These are phyloP conservation scores for Sinocyclocheilus grahami DNA, from an alignment of 2,113 vertebrate species.

Conservation along the genomic window DNA sequence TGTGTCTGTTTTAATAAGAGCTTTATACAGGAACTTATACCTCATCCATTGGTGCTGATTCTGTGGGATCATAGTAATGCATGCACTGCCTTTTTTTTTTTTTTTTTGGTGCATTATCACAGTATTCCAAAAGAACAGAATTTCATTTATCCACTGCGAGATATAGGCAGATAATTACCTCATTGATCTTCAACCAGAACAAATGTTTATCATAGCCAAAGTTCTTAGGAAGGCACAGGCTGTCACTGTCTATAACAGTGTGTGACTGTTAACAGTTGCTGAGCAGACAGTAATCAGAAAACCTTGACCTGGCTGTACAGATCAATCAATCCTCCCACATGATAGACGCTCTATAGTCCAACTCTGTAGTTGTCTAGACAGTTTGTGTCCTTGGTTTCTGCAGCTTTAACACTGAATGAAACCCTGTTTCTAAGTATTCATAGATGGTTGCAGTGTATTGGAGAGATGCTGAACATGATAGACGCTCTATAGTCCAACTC, in stretches of 20 bases:
- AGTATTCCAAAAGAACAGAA: not conserved
- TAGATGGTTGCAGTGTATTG: not conserved
- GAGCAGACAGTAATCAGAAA: constrained; percentile 42
- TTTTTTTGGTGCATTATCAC: not conserved
- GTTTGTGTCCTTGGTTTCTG: constrained; percentile 12
- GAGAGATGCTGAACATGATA: not conserved
- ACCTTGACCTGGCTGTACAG: constrained; percentile 35
- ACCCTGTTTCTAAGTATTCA: not conserved
- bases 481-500: constrained; percentile 25
- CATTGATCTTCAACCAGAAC: not conserved
- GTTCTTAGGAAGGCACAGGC: not conserved
- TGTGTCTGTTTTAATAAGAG: not conserved
- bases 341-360: constrained; percentile 27
- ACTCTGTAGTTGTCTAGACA: constrained; percentile 38
- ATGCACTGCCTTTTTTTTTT: not conserved
- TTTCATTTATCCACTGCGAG: not conserved
- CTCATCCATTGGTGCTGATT: not conserved
- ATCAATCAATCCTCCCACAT: constrained; percentile 36
- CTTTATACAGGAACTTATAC: not conserved
- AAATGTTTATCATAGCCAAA: not conserved
- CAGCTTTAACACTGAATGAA: constrained; percentile 1
- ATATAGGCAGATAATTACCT: not conserved
- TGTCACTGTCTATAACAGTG: constrained; percentile 20
- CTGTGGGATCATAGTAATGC: not conserved
- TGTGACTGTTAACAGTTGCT: constrained; percentile 20